Evolutionary conservation across 2,888 invertebrate genomes (phyloP).

Genomic region (Gisinianus flammeolus): DNA sequence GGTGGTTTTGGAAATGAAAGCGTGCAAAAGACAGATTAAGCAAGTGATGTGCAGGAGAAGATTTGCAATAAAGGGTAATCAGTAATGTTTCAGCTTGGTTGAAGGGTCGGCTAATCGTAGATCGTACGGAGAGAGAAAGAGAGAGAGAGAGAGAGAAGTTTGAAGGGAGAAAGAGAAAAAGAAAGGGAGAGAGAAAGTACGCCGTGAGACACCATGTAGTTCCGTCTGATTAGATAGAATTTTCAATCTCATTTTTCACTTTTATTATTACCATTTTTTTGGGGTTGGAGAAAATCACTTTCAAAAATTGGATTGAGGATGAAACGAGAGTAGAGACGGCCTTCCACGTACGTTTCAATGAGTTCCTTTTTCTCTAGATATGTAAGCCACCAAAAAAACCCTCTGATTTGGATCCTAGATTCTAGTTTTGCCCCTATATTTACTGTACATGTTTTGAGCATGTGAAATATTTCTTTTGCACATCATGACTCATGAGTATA

Average conservation of each 20-base stretch:
- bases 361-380: neutral
- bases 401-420: no score
- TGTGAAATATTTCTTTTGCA: neutral
- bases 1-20: constrained; percentile 4
- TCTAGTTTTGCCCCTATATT: no score
- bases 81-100: constrained; percentile 25
- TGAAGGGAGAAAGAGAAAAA: neutral
- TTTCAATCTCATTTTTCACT: constrained; percentile 39
- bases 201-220: constrained; percentile 14
- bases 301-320: constrained; percentile 50
- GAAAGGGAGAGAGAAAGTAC: neutral
- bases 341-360: neutral
- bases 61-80: constrained; percentile 40
- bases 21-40: constrained; percentile 39
- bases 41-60: constrained; percentile 29
- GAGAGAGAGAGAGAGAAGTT: no score
- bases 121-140: neutral
- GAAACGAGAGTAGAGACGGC: neutral
- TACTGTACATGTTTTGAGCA: neutral
- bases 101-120: constrained; percentile 11
- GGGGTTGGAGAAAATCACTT: constrained; percentile 46
- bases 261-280: constrained; percentile 40
- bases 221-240: constrained; percentile 30
- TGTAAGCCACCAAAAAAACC: no score
- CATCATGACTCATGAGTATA: neutral